Evolutionary conservation across 2,113 vertebrate species (phyloP), one percentile per base, ranked within the genome.

Genomic region (Sander lucioperca): DNA sequence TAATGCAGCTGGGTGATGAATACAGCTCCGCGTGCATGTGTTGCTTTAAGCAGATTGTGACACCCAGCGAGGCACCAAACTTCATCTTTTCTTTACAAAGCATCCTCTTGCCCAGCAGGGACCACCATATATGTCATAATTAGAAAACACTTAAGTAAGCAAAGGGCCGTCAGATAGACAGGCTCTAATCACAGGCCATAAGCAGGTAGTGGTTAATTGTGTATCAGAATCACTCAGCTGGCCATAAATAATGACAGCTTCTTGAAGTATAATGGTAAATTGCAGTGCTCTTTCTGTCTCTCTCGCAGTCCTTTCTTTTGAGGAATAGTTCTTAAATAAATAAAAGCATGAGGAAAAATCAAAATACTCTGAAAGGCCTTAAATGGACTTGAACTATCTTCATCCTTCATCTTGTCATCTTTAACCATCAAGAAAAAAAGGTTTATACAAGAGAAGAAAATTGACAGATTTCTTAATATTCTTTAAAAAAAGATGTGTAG

Each of bases 141-240:
- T 97, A 97, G 96, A 98, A 98, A 98, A 96, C 97, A 98, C 97
- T 99, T 97, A 98, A 96, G 96, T 95, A 97, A 94, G 94, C 94
- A 94, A 93, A 94, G 92, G 89, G 91, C 91, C 70, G 86, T 94
- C 93, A 94, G 87, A 92, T 72, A 91, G 94, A 92, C 95, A 93
- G 88, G 80, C 91, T 90, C 88, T 95, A 95, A 95, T 95, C 94
- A 95, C 91, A 88, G 92, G 87, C 91, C 92, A 94, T 93, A 93
- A 95, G 94, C 95, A 96, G 95, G 95, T 96, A 94, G 90, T 95
- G 93, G 85, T 94, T 96, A 95, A 96, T 96, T 96, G 94, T 95
- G 93, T 91, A 95, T 95, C 94, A 93, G 90, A 94, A 93, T 95
- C 93, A 95, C 93, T 95, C 92, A 92, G 84, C 90, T 92, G 92